Evolutionary conservation across 2,797 vertebrate genomes (phyloP), one percentile per base, ranked within the genome.

Genomic region (Takifugu rubripes): DNA sequence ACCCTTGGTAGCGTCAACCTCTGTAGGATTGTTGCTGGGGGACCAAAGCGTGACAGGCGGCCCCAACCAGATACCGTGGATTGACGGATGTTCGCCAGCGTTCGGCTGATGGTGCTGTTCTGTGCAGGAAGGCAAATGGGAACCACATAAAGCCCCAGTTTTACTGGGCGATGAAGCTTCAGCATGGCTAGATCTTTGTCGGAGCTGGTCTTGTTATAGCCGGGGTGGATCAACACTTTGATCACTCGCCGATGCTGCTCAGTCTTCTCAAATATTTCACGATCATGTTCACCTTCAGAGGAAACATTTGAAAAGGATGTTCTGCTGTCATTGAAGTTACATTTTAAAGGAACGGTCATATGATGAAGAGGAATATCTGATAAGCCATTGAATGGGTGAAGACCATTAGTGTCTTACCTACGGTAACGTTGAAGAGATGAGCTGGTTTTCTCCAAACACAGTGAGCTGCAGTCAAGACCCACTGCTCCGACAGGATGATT

Each of bases 1-100:
- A 98, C 88, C 11, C 85, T 73, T 0, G 95, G 95, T 52, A 99
- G 80, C 2, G 81, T 72, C 16, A 96, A 77, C 12, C 72, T 67
- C 88, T 93, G 95, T 25, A 99, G 92, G 25, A 86, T 1, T 0
- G 58, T 60, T 0, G 95, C 73, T 0, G 81, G 57, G 2, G 87
- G 76, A 0, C 96, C 97, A 0, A 50, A 65, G 50, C 93, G 81
- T 0, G 92, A 56, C n/a, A 94, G 79, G 16, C 87, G 93, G 7
- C 97, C 97, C 96, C 97, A 99, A 2, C 97, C 96, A 0, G 93
- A 96, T 54, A 99, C 96, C 0, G 86, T 89, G 6, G 95, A 94
- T 59, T 77, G 83, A 33, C 88, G 92, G 21, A 94, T 29, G 0
- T 49, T 56, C 2, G 85, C 84, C 60, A 98, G 79, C 0, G 90